A percentile compares a stretch with the other conserved stretches of the same genome.
Evolutionary conservation across 2,797 vertebrate genomes (phyloP).

Genomic region (Coilia nasus): DNA sequence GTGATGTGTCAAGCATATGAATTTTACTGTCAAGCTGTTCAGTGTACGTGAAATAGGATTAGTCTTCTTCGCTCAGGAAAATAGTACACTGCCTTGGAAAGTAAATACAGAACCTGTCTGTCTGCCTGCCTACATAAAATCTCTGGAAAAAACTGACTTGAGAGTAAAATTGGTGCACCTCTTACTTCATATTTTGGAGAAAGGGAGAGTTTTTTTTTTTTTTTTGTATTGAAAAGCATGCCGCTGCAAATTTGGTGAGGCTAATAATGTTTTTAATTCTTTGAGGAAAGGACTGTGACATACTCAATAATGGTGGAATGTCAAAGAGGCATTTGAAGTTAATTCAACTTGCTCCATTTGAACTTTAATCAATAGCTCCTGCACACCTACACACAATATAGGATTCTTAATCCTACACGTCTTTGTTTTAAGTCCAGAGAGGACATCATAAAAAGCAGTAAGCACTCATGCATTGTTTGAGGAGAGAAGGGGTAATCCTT

Average conservation of each 20-base stretch:
- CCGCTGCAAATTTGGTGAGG: not conserved
- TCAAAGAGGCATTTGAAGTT: conserved; percentile 7
- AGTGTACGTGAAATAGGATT: conserved; percentile 1
- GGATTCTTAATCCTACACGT: conserved; percentile 7
- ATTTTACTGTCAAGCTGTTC: conserved; percentile 16
- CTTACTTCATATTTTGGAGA: not conserved
- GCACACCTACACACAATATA: conserved; percentile 14
- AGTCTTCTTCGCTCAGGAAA: not conserved
- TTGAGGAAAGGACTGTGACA: not conserved
- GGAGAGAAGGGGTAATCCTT: not conserved
- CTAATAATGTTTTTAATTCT: not conserved
- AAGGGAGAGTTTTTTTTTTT: not conserved
- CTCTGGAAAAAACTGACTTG: not conserved
- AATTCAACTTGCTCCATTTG: not conserved
- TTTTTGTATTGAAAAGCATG: not conserved
- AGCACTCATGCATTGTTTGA: not conserved
- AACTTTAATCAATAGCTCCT: not conserved
- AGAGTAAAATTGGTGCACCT: not conserved
- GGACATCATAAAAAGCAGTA: not conserved
- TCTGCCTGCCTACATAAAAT: not conserved
- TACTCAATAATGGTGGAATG: not conserved
- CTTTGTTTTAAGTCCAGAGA: not conserved
- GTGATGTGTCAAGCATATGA: conserved; percentile 13
- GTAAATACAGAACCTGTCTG: not conserved
- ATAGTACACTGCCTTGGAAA: not conserved